phyloP scores from a whole-genome alignment of 1,140 invertebrate genomes.

The Medauroidea extradentata region DNA sequence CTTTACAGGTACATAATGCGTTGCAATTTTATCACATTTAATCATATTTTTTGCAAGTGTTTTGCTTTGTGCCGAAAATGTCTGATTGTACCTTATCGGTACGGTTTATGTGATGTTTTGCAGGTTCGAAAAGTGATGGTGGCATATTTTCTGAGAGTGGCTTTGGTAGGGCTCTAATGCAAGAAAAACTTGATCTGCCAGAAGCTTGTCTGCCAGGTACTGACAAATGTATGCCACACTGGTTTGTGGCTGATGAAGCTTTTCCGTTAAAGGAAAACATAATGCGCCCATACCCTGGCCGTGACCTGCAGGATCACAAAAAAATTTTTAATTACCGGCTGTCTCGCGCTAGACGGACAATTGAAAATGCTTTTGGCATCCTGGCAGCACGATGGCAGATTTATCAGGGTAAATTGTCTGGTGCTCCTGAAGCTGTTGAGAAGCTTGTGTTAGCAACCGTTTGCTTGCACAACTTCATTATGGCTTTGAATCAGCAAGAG shows the following conservation, averaged over 20 bases:
- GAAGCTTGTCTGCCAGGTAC: conserved; percentile 20
- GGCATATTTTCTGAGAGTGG: background rate
- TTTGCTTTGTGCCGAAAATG: no score
- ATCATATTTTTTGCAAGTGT: no score
- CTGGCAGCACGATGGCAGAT: conserved; percentile 29
- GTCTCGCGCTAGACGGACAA: conserved; percentile 34
- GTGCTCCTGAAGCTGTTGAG: background rate
- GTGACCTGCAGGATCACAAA: conserved; percentile 30
- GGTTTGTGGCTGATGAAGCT: conserved; percentile 41
- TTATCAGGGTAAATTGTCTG: background rate
- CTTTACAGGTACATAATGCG: no score
- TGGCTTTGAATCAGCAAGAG: background rate
- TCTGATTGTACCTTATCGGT: no score
- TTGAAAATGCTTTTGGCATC: conserved; percentile 46
- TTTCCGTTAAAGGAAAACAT: conserved; percentile 42
- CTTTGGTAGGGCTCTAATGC: background rate
- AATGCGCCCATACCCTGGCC: conserved; percentile 44
- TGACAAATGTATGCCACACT: conserved; percentile 19
- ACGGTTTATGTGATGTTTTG: no score
- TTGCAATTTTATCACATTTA: no score
- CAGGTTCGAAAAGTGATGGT: background rate
- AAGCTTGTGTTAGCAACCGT: background rate
- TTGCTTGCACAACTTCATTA: conserved; percentile 2
- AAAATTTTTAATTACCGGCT: conserved; percentile 46
- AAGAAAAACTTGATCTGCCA: background rate